Evolutionary conservation across 2,888 invertebrate species (phyloP).

Genomic region (Elysia crispata): DNA sequence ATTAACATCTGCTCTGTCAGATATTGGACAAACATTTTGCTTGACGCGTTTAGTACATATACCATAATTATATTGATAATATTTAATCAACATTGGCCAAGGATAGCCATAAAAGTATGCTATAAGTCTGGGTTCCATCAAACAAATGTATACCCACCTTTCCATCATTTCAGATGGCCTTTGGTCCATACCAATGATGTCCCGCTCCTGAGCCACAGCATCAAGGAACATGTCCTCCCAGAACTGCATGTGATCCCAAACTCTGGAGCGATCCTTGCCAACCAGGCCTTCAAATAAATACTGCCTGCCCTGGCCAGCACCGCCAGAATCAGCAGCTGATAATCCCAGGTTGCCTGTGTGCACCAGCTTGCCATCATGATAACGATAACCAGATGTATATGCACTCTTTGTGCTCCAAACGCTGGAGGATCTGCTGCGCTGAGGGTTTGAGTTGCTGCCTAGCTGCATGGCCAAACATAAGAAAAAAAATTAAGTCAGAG

Average conservation of each 20-base stretch:
- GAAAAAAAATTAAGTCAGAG: no score
- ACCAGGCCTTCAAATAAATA: conserved; percentile 90
- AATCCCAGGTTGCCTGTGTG: conserved; percentile 83
- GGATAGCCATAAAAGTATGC: no score
- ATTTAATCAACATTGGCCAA: no score
- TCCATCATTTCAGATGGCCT: conserved; percentile 99
- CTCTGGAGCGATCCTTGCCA: conserved; percentile 88
- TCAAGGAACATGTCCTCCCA: conserved; percentile 99
- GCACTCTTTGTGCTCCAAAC: conserved; percentile 96
- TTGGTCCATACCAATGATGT: conserved; percentile 99
- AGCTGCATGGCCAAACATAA: no score
- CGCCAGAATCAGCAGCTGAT: conserved; percentile 87
- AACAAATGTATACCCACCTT: no score
- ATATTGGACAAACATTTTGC: no score
- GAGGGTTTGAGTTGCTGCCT: conserved; percentile 78
- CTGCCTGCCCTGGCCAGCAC: conserved; percentile 86
- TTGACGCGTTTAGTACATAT: no score
- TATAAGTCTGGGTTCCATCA: no score
- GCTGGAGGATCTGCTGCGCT: conserved; percentile 87
- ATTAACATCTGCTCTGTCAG: no score
- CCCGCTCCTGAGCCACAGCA: conserved; percentile 97
- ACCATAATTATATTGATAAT: no score
- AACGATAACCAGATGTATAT: conserved; percentile 89
- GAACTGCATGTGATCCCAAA: conserved; percentile 96
- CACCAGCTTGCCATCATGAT: conserved; percentile 90